phyloP scores from a whole-genome alignment of 2,797 vertebrate genomes.

The Bradypodion ventrale region DNA sequence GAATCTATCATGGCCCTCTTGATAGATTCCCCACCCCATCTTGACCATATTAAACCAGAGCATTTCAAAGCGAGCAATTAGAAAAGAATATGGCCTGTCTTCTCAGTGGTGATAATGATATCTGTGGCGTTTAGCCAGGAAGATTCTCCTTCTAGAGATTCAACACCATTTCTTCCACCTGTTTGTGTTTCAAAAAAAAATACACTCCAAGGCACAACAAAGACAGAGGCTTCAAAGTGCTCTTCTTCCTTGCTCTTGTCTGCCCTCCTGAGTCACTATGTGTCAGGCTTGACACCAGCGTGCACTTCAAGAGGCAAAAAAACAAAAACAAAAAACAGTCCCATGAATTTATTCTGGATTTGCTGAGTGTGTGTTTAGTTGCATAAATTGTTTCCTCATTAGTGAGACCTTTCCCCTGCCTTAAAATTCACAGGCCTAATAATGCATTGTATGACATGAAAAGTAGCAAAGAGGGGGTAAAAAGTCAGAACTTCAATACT shows the following conservation, averaged over 20 bases:
- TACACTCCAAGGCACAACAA: too few relatives aligned
- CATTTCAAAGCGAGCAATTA: background rate
- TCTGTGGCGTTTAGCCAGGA: background rate
- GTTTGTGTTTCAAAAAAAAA: background rate
- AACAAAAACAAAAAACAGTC: too few relatives aligned
- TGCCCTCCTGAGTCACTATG: background rate
- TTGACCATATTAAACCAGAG: background rate
- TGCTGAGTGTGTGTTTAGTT: background rate
- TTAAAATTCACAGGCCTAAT: background rate
- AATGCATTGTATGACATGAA: background rate
- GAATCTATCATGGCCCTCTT: too few relatives aligned
- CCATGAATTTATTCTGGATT: background rate
- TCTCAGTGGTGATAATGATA: background rate
- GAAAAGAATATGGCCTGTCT: background rate
- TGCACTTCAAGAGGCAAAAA: background rate
- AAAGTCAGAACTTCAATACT: background rate
- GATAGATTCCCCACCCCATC: too few relatives aligned
- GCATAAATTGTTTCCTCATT: background rate
- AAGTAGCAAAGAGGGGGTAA: background rate
- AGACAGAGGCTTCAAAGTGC: constrained; percentile 4
- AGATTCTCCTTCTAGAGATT: background rate
- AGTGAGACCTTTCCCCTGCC: background rate
- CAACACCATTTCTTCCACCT: background rate
- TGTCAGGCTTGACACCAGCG: constrained; percentile 13
- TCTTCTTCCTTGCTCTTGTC: constrained; percentile 19